These are phyloP conservation scores for Clarias batrachus DNA, from an alignment of 2,113 vertebrate species.

Conservation along the genomic window DNA sequence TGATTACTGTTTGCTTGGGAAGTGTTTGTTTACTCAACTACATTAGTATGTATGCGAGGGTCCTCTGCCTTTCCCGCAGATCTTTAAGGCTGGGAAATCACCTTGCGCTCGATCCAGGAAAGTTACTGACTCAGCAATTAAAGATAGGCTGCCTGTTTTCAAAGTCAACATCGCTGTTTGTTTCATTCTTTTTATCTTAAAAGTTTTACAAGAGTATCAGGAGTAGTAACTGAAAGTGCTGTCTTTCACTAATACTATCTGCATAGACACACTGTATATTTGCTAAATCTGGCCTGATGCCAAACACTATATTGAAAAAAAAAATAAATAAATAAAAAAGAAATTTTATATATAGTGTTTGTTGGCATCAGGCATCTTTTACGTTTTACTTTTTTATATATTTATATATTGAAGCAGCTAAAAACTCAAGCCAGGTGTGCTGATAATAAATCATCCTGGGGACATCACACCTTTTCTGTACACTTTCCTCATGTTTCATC, in stretches of 20 bases:
- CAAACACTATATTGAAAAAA: constrained; percentile 35
- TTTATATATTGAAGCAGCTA: not conserved
- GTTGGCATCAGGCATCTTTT: too few species aligned
- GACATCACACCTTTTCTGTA: constrained; percentile 55
- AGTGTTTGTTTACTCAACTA: constrained; percentile 39
- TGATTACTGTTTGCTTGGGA: constrained; percentile 24
- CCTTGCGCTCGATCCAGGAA: constrained; percentile 49
- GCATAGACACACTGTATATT: not conserved
- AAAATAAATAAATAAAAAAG: too few species aligned
- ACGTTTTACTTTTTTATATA: too few species aligned
- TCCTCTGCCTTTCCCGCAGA: constrained; percentile 27
- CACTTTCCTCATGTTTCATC: constrained; percentile 28
- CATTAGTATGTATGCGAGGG: constrained; percentile 51
- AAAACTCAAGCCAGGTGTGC: constrained; percentile 40
- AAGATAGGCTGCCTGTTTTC: constrained; percentile 38
- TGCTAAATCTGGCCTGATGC: not conserved
- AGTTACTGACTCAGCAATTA: constrained; percentile 52
- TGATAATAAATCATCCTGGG: constrained; percentile 51
- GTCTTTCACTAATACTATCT: not conserved
- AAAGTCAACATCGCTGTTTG: constrained; percentile 48
- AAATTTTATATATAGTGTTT: too few species aligned
- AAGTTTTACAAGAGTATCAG: constrained; percentile 30
- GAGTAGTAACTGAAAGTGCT: not conserved
- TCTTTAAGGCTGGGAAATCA: constrained; percentile 53
- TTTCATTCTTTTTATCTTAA: constrained; percentile 33